phyloP scores from a whole-genome alignment of 2,888 invertebrate genomes.

The Clusia tigrina region DNA sequence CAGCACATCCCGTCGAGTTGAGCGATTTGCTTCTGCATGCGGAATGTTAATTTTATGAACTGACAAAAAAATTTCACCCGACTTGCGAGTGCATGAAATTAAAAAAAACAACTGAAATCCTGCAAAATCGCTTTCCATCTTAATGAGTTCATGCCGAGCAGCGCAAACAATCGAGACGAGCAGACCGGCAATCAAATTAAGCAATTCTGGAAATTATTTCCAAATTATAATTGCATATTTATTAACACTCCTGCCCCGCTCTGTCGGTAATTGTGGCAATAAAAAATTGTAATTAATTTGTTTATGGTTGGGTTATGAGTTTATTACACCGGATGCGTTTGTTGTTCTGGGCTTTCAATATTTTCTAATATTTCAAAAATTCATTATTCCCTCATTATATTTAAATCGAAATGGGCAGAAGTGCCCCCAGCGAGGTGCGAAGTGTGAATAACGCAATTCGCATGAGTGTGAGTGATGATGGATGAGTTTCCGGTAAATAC shows the following conservation, averaged over 20 bases:
- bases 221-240: not conserved
- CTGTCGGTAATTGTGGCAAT: conserved; percentile 10
- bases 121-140: not conserved
- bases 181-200: not conserved
- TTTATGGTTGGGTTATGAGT: conserved; percentile 19
- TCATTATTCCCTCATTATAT: no score
- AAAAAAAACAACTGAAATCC: not conserved
- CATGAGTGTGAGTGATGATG: no score
- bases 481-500: no score
- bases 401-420: no score
- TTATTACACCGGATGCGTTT: conserved; percentile 24
- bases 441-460: no score
- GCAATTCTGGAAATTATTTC: not conserved
- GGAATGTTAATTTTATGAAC: no score
- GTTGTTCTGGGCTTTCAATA: not conserved
- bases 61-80: not conserved
- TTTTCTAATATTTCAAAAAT: no score
- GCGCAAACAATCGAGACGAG: not conserved
- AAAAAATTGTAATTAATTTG: conserved; percentile 20
- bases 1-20: no score
- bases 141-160: not conserved
- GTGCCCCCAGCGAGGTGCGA: no score
- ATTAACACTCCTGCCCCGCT: not conserved
- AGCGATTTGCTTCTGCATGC: no score
- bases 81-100: not conserved